A percentile compares a stretch with the other conserved stretches of the same genome.
These are phyloP conservation scores for Cyprinodon tularosa DNA, from an alignment of 2,113 vertebrate species.

Conservation along the genomic window DNA sequence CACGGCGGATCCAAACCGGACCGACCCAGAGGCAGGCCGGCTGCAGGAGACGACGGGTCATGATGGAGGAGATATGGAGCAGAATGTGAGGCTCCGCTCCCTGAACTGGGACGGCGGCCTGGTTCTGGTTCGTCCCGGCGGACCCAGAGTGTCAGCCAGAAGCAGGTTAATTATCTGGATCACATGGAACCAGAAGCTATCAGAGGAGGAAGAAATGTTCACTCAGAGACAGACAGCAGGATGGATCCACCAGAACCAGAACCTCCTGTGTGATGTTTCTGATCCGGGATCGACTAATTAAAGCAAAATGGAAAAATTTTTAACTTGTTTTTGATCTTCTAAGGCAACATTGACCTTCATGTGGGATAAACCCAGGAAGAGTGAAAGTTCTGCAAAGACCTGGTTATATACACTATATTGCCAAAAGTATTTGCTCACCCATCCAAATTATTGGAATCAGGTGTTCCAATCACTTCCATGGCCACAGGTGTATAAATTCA, in stretches of 20 bases:
- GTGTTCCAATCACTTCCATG: too few relatives aligned
- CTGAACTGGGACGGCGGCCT: constrained; percentile 42
- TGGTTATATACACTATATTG: too few relatives aligned
- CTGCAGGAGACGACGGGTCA: neutral
- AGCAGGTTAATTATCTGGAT: constrained; percentile 55
- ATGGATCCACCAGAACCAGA: constrained; percentile 8
- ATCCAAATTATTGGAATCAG: too few relatives aligned
- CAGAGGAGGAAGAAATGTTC: constrained; percentile 4
- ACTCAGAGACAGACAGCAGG: neutral
- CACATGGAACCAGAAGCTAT: constrained; percentile 23
- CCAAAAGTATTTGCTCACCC: too few relatives aligned
- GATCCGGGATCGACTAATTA: neutral
- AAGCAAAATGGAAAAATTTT: neutral
- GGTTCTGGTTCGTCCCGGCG: constrained; percentile 1
- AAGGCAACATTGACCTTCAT: neutral
- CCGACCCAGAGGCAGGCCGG: neutral
- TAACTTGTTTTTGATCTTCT: neutral
- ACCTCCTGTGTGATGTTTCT: neutral
- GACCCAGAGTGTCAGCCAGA: constrained; percentile 16
- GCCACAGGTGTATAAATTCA: too few relatives aligned
- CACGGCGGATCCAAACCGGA: neutral
- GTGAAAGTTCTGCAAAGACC: neutral
- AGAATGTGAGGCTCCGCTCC: constrained; percentile 9
- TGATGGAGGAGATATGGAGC: too few relatives aligned
- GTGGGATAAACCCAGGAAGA: neutral